These are phyloP conservation scores for Lepus europaeus DNA, from an alignment of 2,113 vertebrate genomes.

Conservation along the genomic window DNA sequence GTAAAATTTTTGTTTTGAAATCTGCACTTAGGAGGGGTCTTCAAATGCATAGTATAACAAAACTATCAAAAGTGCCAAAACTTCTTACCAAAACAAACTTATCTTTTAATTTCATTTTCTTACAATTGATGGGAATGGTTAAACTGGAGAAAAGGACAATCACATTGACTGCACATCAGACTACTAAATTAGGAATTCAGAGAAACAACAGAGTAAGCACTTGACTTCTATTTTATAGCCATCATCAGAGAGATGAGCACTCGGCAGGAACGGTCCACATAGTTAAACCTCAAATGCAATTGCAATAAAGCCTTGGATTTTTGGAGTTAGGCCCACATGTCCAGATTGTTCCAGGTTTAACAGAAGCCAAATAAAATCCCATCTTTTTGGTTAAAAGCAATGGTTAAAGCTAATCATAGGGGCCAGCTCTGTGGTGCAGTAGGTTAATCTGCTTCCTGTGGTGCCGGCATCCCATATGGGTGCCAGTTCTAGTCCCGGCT, in stretches of 20 bases:
- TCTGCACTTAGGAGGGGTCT: no score
- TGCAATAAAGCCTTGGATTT: constrained; percentile 59
- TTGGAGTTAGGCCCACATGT: constrained; percentile 34
- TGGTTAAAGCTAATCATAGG: neutral
- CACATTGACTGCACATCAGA: neutral
- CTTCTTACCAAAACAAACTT: no score
- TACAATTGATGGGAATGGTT: neutral
- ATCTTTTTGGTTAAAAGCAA: constrained; percentile 35
- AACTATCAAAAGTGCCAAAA: no score
- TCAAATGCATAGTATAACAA: no score
- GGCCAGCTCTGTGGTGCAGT: no score
- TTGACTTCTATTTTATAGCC: neutral
- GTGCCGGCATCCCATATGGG: no score
- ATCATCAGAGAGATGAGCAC: neutral
- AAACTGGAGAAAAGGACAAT: neutral
- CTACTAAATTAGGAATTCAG: neutral
- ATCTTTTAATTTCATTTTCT: neutral
- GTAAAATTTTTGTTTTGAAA: no score
- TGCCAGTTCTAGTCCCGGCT: no score
- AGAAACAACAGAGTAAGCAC: neutral
- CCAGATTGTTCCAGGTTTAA: neutral
- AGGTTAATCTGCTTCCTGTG: no score
- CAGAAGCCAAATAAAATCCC: neutral
- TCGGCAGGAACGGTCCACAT: neutral
- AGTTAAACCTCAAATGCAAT: constrained; percentile 50